Conservation (phyloP, 2,797 vertebrate species). For the Rousettus madagascariensis region DNA sequence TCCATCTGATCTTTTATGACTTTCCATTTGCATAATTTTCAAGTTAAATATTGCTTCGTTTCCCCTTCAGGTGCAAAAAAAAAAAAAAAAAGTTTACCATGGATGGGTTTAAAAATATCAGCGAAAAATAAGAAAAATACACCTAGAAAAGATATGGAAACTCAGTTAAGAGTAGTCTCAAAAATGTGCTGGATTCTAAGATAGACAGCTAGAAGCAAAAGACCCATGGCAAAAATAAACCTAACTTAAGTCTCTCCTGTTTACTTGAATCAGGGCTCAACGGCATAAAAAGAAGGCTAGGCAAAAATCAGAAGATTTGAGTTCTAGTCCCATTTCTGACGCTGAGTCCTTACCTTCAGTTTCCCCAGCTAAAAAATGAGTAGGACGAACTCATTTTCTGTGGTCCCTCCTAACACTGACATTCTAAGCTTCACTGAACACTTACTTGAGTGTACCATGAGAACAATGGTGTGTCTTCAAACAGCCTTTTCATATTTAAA, state of each 20-base stretch:
- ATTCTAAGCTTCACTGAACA: not conserved
- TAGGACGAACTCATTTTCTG: not conserved
- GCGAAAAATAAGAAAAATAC: not conserved
- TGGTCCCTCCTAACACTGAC: not conserved
- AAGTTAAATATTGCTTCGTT: slow-evolving; percentile 20
- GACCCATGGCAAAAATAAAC: not conserved
- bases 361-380: not conserved
- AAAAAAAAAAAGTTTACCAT: not conserved
- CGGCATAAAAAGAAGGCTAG: not conserved
- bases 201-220: not conserved
- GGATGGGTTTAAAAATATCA: not conserved
- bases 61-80: not conserved
- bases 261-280: not conserved
- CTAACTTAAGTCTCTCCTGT: not conserved
- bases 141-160: slow-evolving; percentile 20
- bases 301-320: not conserved
- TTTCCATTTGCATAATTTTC: slow-evolving; percentile 25
- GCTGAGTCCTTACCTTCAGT: not conserved
- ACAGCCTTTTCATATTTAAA: slow-evolving; percentile 82
- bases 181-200: not conserved
- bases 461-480: slow-evolving; percentile 84
- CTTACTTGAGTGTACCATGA: slow-evolving; percentile 85
- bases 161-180: not conserved
- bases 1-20: not conserved
- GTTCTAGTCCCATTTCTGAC: not conserved